A percentile compares a stretch with the other conserved stretches of the same genome.
These are phyloP conservation scores for Campylomormyrus numenius DNA, from an alignment of 2,113 vertebrate species.

Conservation along the genomic window DNA sequence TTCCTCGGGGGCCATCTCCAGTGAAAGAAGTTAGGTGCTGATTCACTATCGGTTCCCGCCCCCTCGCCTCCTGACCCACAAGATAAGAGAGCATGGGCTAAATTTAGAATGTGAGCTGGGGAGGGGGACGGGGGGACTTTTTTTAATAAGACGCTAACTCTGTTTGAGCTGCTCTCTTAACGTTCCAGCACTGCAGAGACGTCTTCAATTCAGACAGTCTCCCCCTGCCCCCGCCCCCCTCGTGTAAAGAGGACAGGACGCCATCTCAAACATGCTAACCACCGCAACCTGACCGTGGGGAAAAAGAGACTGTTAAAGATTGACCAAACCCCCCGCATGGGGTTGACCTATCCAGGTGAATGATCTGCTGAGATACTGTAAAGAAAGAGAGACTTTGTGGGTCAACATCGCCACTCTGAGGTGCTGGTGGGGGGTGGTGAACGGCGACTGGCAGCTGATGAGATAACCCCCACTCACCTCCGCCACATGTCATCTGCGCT, in stretches of 20 bases:
- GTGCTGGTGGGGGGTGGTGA: background rate
- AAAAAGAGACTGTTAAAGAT: slow-evolving; percentile 18
- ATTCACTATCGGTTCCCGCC: slow-evolving; percentile 18
- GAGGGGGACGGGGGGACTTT: background rate
- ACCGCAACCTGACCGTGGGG: background rate
- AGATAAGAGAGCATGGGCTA: slow-evolving; percentile 43
- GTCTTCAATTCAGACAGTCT: background rate
- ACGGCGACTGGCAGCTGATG: background rate
- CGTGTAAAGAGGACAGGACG: background rate
- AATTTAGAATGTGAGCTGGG: slow-evolving; percentile 39
- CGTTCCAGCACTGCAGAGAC: background rate
- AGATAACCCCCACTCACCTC: background rate
- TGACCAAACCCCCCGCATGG: background rate
- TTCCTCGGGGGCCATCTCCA: background rate
- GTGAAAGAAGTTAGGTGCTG: slow-evolving; percentile 13
- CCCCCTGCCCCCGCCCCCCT: background rate
- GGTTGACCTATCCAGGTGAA: slow-evolving; percentile 13
- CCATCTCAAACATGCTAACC: background rate
- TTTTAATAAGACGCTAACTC: background rate
- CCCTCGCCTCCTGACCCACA: slow-evolving; percentile 30
- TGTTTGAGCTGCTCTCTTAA: background rate
- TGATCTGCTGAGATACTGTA: slow-evolving; percentile 7
- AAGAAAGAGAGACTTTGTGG: background rate
- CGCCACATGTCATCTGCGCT: background rate
- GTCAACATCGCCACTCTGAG: background rate